Evolutionary conservation across 2,113 vertebrate species (phyloP).

Genomic region (Seriola quinqueradiata): DNA sequence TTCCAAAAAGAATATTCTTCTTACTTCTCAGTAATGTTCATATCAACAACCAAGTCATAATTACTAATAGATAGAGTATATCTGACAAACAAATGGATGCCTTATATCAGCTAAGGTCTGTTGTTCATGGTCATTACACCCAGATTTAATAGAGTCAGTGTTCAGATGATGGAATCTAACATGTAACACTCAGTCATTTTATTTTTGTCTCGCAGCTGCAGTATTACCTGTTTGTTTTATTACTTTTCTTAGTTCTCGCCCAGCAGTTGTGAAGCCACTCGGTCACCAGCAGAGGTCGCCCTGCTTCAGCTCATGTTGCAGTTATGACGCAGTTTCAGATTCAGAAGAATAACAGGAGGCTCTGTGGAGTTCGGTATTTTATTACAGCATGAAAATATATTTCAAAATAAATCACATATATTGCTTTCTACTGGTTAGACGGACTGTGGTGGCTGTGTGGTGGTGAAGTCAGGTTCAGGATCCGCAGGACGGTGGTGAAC

Average conservation of each 20-base stretch:
- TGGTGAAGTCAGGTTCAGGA: not conserved
- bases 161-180: too few relatives aligned
- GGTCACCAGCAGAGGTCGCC: slow-evolving; percentile 35
- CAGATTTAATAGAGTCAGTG: too few relatives aligned
- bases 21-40: too few relatives aligned
- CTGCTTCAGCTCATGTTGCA: not conserved
- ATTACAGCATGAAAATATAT: not conserved
- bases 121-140: too few relatives aligned
- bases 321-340: slow-evolving; percentile 30
- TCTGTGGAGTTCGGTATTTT: not conserved
- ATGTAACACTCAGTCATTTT: too few relatives aligned
- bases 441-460: not conserved
- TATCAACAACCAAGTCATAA: too few relatives aligned
- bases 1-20: too few relatives aligned
- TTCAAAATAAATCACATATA: fast-evolving
- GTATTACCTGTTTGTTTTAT: not conserved
- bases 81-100: too few relatives aligned
- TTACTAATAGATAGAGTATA: too few relatives aligned
- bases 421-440: too few relatives aligned
- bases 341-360: not conserved
- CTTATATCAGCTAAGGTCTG: too few relatives aligned
- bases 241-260: not conserved
- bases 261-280: fast-evolving
- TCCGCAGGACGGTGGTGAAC: not conserved
- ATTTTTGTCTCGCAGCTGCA: not conserved